A percentile compares a stretch with the other conserved stretches of the same genome.
phyloP scores from a whole-genome alignment of 2,888 invertebrate genomes.

The Lottia gigantea region DNA sequence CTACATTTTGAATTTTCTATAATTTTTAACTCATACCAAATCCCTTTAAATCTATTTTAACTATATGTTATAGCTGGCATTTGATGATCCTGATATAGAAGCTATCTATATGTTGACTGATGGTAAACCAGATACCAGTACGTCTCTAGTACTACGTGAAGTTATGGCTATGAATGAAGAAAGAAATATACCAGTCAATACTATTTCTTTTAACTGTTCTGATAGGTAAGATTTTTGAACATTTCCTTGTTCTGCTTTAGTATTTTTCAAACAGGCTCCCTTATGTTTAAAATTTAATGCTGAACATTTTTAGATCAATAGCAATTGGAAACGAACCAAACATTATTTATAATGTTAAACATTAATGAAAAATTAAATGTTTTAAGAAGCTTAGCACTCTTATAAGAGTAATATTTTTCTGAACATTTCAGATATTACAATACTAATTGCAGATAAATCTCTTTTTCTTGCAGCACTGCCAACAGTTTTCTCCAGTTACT shows the following conservation, averaged over 20 bases:
- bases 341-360: too few species aligned
- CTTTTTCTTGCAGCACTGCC: constrained; percentile 57
- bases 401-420: too few species aligned
- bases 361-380: too few species aligned
- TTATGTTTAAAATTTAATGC: too few species aligned
- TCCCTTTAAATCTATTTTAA: neutral
- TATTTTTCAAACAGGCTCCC: too few species aligned
- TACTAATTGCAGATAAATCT: too few species aligned
- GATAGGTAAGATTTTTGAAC: constrained; percentile 55
- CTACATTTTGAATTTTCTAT: too few species aligned
- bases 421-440: too few species aligned
- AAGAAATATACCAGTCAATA: constrained; percentile 62
- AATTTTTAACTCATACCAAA: too few species aligned
- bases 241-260: neutral
- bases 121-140: constrained; percentile 69
- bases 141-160: constrained; percentile 62
- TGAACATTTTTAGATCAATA: too few species aligned
- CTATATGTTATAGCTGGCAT: constrained; percentile 57
- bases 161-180: constrained; percentile 61
- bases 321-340: too few species aligned
- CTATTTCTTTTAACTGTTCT: constrained; percentile 68
- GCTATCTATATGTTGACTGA: constrained; percentile 68
- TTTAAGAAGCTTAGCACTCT: too few species aligned
- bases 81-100: constrained; percentile 62
- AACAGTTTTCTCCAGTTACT: constrained; percentile 65